phyloP scores from a whole-genome alignment of 1,140 invertebrate species.

The Tyrophagus putrescentiae region DNA sequence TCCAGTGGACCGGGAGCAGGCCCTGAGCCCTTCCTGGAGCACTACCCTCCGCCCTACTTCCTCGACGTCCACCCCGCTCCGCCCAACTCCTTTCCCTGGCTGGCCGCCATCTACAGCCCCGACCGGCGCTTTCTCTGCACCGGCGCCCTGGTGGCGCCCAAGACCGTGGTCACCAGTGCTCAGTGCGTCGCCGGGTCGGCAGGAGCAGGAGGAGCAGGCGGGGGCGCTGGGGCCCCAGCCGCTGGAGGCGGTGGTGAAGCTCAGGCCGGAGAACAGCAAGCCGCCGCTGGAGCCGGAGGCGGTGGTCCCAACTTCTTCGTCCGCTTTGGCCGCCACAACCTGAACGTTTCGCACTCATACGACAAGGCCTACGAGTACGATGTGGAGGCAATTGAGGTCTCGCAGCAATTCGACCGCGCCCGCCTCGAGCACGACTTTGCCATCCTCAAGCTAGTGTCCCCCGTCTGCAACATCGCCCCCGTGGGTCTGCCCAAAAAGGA shows the following conservation, averaged over 20 bases:
- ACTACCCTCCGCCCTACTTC: slow-evolving; percentile 10
- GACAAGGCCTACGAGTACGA: slow-evolving; percentile 22
- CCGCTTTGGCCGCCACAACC: slow-evolving; percentile 31
- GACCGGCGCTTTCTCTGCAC: slow-evolving; percentile 1
- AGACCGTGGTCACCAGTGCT: slow-evolving; percentile 84
- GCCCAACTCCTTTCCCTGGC: slow-evolving; percentile 9
- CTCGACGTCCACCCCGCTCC: slow-evolving; percentile 2
- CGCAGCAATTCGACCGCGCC: slow-evolving; percentile 47
- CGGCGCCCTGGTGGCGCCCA: slow-evolving; percentile 62
- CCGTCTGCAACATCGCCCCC: background rate
- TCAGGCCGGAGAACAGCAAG: background rate
- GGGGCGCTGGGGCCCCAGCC: background rate
- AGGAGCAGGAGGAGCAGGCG: background rate
- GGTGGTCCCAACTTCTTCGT: slow-evolving; percentile 24
- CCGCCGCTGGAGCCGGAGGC: too few species aligned
- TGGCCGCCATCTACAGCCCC: slow-evolving; percentile 11
- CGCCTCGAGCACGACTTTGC: slow-evolving; percentile 58
- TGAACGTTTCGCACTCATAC: slow-evolving; percentile 26
- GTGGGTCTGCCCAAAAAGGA: background rate
- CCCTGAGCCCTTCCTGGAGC: background rate
- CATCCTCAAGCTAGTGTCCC: slow-evolving; percentile 36
- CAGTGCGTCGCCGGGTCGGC: slow-evolving; percentile 58
- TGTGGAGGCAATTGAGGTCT: slow-evolving; percentile 60
- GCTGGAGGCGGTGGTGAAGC: background rate
- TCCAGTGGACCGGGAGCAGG: background rate